Base-by-base conservation (phyloP, 2,113 vertebrate genomes). In the Salvator merianae region DNA sequence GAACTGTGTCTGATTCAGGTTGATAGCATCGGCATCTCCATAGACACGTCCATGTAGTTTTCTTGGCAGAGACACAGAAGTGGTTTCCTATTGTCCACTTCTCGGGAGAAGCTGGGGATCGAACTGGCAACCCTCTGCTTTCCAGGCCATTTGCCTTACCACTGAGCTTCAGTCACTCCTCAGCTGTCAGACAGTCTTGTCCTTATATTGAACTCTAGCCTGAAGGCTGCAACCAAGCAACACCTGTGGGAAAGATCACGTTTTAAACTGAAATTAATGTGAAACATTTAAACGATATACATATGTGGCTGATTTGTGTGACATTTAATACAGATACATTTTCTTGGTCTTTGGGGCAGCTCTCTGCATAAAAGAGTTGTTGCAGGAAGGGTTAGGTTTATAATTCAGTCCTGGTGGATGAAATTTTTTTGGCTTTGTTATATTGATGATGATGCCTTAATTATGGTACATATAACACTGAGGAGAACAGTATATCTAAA, bases 281-380 rank as follows among this genome's bases (percentile, higher is more conserved):
- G 34, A 43, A 70, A 24, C 30, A 38, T 77, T 75, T 50, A 36
- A 18, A 76, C 24, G 28, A 5, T 43, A 77, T 70, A 40, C 65
- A 77, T 62, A 71, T 78, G 83, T 59, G 50, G 47, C 34, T 84
- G 75, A 70, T 84, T 40, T 70, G 34, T 70, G 75, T 36, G 65
- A 50, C n/a, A 36, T 76, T 68, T 83, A 76, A 68, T 83, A 83
- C 13, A 73, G 24, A n/a, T 68, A 68, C 36, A 26, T 76, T 76
- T 68, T 50, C 32, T 36, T 38, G 40, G 40, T 65, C 53, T 20
- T 59, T 69, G 22, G 47, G 16, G 32, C 53, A 50, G n/a, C 43
- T 66, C 1, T 65, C 62, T 40, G 50, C n/a, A 75, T n/a, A 36
- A 77, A 50, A 75, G 34, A 32, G 5, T 77, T 84, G 74, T 77